Percentiles rank a stretch among this genome's conserved stretches.
phyloP scores from a whole-genome alignment of 2,113 vertebrate species.

The Limanda limanda region DNA sequence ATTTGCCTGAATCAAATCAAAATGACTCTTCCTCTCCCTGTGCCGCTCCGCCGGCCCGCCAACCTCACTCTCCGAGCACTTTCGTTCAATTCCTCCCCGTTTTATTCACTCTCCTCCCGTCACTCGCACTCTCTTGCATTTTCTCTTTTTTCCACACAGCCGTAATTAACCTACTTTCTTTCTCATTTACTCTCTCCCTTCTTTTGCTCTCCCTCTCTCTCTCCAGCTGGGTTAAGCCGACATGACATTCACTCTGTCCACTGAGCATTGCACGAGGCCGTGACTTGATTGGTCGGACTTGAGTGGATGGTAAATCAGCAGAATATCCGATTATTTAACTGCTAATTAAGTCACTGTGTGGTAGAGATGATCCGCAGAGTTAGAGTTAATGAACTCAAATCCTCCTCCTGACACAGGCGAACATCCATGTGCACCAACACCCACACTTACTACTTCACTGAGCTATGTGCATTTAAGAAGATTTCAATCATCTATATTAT shows the following conservation, averaged over 20 bases:
- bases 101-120: slow-evolving; percentile 57
- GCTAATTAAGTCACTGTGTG: slow-evolving; percentile 64
- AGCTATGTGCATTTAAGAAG: background rate
- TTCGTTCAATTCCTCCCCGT: slow-evolving; percentile 58
- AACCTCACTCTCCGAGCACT: slow-evolving; percentile 45
- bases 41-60: slow-evolving; percentile 38
- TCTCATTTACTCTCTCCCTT: slow-evolving; percentile 72
- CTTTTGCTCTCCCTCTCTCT: slow-evolving; percentile 55
- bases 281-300: slow-evolving; percentile 41
- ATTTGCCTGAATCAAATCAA: slow-evolving; percentile 70
- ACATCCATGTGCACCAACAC: slow-evolving; percentile 11
- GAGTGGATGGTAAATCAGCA: slow-evolving; percentile 44
- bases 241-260: slow-evolving; percentile 66
- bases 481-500: slow-evolving; percentile 6
- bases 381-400: slow-evolving; percentile 59
- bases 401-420: slow-evolving; percentile 21
- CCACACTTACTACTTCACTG: background rate
- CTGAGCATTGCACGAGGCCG: slow-evolving; percentile 46
- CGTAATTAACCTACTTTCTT: slow-evolving; percentile 75
- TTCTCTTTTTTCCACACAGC: slow-evolving; percentile 53
- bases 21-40: slow-evolving; percentile 54
- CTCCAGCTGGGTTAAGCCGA: slow-evolving; percentile 55
- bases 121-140: slow-evolving; percentile 44
- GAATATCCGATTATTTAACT: slow-evolving; percentile 66
- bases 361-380: slow-evolving; percentile 51